These are phyloP conservation scores for Anaspis maculata DNA, from an alignment of 2,888 invertebrate genomes.

Conservation along the genomic window DNA sequence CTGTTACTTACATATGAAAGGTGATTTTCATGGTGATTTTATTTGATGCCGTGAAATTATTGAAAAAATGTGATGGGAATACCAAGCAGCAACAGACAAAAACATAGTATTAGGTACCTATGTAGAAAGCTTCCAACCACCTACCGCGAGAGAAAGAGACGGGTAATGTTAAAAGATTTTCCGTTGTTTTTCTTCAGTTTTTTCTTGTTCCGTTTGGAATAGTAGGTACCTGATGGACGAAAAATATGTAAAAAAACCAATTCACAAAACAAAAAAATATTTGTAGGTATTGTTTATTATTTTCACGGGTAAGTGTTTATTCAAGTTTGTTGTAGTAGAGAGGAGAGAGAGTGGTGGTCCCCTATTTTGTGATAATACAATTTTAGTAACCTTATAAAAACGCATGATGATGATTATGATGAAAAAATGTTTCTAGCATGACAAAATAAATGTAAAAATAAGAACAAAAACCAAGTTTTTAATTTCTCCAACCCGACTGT, in stretches of 20 bases:
- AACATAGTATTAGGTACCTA: constrained; percentile 17
- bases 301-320: constrained; percentile 33
- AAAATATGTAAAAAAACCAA: constrained; percentile 24
- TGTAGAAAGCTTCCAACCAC: constrained; percentile 4
- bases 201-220: constrained; percentile 17
- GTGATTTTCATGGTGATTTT: constrained; percentile 6
- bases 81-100: constrained; percentile 11
- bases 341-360: constrained; percentile 39
- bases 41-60: constrained; percentile 8
- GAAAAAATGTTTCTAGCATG: constrained; percentile 44
- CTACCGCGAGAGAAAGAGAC: constrained; percentile 10
- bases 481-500: no score
- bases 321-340: no score
- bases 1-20: no score
- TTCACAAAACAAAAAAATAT: constrained; percentile 23
- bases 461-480: constrained; percentile 5
- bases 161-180: constrained; percentile 29
- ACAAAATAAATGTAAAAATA: constrained; percentile 40
- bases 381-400: constrained; percentile 39
- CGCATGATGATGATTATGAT: constrained; percentile 22
- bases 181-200: constrained; percentile 19
- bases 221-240: constrained; percentile 10
- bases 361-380: constrained; percentile 44
- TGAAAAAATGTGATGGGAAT: constrained; percentile 30
- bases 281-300: constrained; percentile 31